A percentile compares a stretch with the other conserved stretches of the same genome.
Evolutionary conservation across 2,797 vertebrate genomes (phyloP).

Genomic region (Cichlasoma orientale): DNA sequence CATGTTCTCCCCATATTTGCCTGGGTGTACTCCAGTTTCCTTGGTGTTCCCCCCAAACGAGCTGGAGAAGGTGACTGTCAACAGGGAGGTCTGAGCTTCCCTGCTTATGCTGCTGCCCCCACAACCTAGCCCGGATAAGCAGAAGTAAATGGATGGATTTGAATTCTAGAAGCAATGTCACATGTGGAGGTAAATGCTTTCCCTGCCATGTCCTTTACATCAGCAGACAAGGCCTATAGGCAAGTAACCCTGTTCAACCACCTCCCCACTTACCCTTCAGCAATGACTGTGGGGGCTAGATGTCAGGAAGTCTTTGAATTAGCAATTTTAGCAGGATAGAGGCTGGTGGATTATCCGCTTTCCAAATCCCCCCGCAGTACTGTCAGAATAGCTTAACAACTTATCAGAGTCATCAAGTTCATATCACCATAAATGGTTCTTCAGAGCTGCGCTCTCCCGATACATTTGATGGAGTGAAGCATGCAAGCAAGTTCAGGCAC

Average conservation of each 20-base stretch:
- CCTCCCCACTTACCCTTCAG: constrained; percentile 1
- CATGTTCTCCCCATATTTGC: too few species aligned
- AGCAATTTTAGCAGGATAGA: background rate
- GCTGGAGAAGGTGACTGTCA: too few species aligned
- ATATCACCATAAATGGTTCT: background rate
- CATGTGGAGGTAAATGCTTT: background rate
- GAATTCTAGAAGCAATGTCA: too few species aligned
- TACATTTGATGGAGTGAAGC: background rate
- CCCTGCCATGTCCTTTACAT: background rate
- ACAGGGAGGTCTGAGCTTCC: too few species aligned
- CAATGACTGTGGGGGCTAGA: constrained; percentile 17
- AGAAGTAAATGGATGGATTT: too few species aligned
- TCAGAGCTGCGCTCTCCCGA: background rate
- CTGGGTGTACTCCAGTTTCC: too few species aligned
- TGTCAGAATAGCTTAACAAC: background rate
- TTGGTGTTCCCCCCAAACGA: too few species aligned
- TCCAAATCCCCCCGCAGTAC: background rate
- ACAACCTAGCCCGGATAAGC: too few species aligned
- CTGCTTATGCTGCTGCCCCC: too few species aligned
- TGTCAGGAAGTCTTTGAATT: constrained; percentile 47
- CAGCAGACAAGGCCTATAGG: background rate
- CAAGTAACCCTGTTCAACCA: background rate
- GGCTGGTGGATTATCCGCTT: background rate
- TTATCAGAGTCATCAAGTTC: background rate
- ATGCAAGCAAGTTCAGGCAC: background rate